Percentiles rank a stretch among this genome's conserved stretches.
Conservation (phyloP, 2,888 invertebrate species). For the Notocelia uddmanniana region DNA sequence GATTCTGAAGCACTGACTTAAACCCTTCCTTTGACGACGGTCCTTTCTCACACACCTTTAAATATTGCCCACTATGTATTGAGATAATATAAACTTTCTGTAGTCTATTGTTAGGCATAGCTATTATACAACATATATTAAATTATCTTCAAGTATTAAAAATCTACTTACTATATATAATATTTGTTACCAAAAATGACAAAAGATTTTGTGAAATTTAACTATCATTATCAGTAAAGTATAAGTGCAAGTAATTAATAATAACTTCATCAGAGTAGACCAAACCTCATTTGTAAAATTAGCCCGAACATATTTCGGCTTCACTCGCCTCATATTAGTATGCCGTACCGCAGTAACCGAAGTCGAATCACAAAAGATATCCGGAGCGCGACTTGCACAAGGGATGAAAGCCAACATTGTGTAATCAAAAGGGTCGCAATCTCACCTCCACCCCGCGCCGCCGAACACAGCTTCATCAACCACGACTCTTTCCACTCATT, state of each 20-base stretch:
- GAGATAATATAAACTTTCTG: not conserved
- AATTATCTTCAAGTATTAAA: too few species aligned
- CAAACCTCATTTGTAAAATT: conserved; percentile 58
- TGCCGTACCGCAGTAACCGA: conserved; percentile 83
- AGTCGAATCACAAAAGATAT: conserved; percentile 85
- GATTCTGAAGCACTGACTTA: conserved; percentile 81
- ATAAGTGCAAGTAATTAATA: not conserved
- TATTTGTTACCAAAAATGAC: too few species aligned
- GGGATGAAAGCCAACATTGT: conserved; percentile 85
- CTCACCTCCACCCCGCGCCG: conserved; percentile 76
- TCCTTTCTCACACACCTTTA: conserved; percentile 29
- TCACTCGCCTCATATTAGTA: conserved; percentile 80
- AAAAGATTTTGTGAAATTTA: too few species aligned
- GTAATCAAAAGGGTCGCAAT: conserved; percentile 86
- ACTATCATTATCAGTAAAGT: too few species aligned
- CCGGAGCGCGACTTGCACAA: conserved; percentile 84
- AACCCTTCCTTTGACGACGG: conserved; percentile 70
- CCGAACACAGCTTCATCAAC: conserved; percentile 84
- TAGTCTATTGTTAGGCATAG: too few species aligned
- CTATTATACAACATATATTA: too few species aligned
- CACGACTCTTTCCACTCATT: conserved; percentile 80
- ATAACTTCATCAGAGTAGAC: conserved; percentile 14
- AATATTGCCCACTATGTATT: not conserved
- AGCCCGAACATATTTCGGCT: conserved; percentile 72
- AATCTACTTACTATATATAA: too few species aligned